These are phyloP conservation scores for Pollachius pollachius DNA, from an alignment of 2,113 vertebrate genomes.

Conservation along the genomic window DNA sequence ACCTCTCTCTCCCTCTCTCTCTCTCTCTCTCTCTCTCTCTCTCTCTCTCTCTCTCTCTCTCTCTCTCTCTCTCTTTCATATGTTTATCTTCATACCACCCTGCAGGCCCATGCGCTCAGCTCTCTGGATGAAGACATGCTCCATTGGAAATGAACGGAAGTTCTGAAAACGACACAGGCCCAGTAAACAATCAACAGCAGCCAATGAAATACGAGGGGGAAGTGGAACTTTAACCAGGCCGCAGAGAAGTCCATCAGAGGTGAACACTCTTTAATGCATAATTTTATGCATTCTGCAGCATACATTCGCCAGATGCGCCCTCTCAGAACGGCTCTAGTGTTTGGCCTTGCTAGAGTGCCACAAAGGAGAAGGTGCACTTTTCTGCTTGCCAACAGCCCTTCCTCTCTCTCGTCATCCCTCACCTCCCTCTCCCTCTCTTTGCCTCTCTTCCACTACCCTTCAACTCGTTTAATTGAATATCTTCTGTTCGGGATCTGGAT, in stretches of 20 bases:
- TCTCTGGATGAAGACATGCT: too few species aligned
- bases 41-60: background rate
- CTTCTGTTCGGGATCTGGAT: slow-evolving; percentile 35
- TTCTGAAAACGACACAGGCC: too few species aligned
- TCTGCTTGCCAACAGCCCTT: slow-evolving; percentile 17
- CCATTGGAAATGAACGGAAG: too few species aligned
- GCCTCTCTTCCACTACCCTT: slow-evolving; percentile 29
- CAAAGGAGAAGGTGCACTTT: slow-evolving; percentile 2
- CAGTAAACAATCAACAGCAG: too few species aligned
- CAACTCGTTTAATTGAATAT: slow-evolving; percentile 52
- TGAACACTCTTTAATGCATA: background rate
- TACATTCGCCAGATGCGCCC: too few species aligned
- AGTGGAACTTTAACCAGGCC: too few species aligned
- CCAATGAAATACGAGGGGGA: too few species aligned
- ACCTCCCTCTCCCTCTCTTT: slow-evolving; percentile 17
- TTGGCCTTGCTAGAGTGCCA: slow-evolving; percentile 4
- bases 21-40: background rate
- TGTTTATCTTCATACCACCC: background rate
- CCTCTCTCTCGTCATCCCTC: background rate
- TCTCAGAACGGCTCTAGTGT: background rate
- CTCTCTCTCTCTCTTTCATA: background rate
- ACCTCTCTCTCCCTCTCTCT: background rate
- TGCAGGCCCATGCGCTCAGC: too few species aligned
- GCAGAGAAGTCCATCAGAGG: too few species aligned
- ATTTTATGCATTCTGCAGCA: background rate